A percentile compares a stretch with the other conserved stretches of the same genome.
phyloP scores from a whole-genome alignment of 2,113 vertebrate genomes.

The Cephalopholis sonnerati region DNA sequence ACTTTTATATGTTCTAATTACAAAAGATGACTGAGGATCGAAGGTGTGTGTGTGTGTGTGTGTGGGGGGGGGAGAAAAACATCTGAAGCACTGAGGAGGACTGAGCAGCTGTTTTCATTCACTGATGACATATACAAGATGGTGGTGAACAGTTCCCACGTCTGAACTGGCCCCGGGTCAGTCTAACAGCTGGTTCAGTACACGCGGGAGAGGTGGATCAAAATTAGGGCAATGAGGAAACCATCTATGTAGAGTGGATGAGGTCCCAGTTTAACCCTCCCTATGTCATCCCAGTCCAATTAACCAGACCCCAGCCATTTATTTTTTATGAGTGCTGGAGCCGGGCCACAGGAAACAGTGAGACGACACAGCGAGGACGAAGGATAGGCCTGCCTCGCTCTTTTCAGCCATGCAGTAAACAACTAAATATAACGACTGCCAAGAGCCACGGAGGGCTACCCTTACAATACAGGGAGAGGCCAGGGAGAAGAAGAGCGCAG shows the following conservation, averaged over 20 bases:
- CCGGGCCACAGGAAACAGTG: constrained; percentile 31
- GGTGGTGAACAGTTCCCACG: constrained; percentile 30
- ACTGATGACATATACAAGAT: constrained; percentile 22
- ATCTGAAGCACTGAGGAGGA: constrained; percentile 31
- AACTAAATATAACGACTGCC: constrained; percentile 63
- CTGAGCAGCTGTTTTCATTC: constrained; percentile 47
- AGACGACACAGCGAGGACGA: constrained; percentile 37
- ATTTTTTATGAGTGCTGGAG: constrained; percentile 56
- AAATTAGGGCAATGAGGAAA: constrained; percentile 50
- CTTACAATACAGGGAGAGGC: constrained; percentile 35
- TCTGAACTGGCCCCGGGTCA: constrained; percentile 34
- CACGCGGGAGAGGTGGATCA: constrained; percentile 21
- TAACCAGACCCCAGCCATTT: constrained; percentile 50
- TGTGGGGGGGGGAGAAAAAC: neutral
- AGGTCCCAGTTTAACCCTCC: constrained; percentile 55
- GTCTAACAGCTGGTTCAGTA: constrained; percentile 48
- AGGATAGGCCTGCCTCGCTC: constrained; percentile 50
- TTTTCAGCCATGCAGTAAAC: constrained; percentile 69
- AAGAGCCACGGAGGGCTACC: constrained; percentile 51
- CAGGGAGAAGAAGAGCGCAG: constrained; percentile 17
- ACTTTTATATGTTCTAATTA: constrained; percentile 75
- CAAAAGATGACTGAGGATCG: constrained; percentile 59
- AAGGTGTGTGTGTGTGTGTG: constrained; percentile 11
- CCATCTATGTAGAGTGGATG: constrained; percentile 44
- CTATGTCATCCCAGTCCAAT: constrained; percentile 52